These are phyloP conservation scores for Drosophila elegans DNA, from an alignment of 1,140 invertebrate species.

Conservation along the genomic window DNA sequence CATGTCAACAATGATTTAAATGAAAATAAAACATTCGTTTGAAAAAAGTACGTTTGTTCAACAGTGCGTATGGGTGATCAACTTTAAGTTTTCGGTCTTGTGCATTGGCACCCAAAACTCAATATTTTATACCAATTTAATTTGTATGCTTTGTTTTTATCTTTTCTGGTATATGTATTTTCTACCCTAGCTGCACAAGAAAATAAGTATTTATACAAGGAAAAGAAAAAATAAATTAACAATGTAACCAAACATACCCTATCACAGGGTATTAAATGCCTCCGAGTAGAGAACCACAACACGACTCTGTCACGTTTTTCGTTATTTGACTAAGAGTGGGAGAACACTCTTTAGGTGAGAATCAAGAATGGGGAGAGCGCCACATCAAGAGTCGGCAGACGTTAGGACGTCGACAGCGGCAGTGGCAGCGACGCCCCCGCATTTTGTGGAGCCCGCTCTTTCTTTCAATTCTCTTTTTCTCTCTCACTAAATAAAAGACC, in stretches of 20 bases:
- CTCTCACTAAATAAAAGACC: constrained; percentile 30
- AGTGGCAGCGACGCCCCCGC: constrained; percentile 60
- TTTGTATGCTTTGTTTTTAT: too few relatives aligned
- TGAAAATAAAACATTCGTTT: too few relatives aligned
- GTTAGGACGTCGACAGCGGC: constrained; percentile 31
- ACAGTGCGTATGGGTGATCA: too few relatives aligned
- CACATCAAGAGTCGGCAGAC: constrained; percentile 46
- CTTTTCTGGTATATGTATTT: too few relatives aligned
- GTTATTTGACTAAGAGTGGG: constrained; percentile 37
- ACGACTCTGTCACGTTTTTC: constrained; percentile 78
- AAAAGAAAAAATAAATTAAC: too few relatives aligned
- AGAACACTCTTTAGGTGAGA: constrained; percentile 19
- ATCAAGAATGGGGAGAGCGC: neutral
- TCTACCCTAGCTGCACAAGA: too few relatives aligned
- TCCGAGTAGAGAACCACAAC: constrained; percentile 63
- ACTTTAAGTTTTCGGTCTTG: too few relatives aligned
- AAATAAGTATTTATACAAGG: too few relatives aligned
- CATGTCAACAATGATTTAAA: too few relatives aligned
- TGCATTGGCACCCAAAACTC: too few relatives aligned
- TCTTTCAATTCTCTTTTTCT: constrained; percentile 3
- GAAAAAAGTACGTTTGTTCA: too few relatives aligned
- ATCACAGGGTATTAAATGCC: constrained; percentile 30
- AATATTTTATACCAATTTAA: too few relatives aligned
- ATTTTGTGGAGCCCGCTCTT: constrained; percentile 32
- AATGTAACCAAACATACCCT: neutral